A percentile compares a stretch with the other conserved stretches of the same genome.
These are phyloP conservation scores for Geopemphigus sp. DNA, from an alignment of 1,140 invertebrate species.

Conservation along the genomic window DNA sequence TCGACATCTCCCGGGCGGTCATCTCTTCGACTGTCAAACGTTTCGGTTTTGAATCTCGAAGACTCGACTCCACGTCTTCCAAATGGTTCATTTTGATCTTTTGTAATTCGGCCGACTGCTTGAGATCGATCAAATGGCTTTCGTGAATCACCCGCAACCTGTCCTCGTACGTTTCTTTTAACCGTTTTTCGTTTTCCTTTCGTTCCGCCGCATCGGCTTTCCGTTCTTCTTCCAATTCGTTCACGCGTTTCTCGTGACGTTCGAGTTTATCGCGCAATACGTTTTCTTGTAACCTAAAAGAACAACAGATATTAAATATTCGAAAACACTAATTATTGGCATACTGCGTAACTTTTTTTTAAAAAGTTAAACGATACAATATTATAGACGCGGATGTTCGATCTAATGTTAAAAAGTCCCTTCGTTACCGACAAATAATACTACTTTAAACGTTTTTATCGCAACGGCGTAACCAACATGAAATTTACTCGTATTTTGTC, in stretches of 20 bases:
- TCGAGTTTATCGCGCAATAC: slow-evolving; percentile 15
- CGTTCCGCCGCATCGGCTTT: slow-evolving; percentile 12
- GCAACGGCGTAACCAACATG: background rate
- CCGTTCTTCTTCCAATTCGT: slow-evolving; percentile 22
- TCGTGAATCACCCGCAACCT: slow-evolving; percentile 21
- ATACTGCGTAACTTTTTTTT: no score
- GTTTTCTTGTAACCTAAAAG: slow-evolving; percentile 26
- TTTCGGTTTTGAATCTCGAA: slow-evolving; percentile 19
- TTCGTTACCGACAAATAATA: no score
- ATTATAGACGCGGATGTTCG: no score
- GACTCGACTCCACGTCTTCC: slow-evolving; percentile 7
- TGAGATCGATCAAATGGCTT: slow-evolving; percentile 36
- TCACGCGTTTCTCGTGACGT: background rate
- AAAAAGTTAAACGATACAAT: no score
- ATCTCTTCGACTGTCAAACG: slow-evolving; percentile 24
- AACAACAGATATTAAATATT: no score
- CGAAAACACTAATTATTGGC: no score
- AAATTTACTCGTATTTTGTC: slow-evolving; percentile 35
- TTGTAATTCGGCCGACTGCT: slow-evolving; percentile 16
- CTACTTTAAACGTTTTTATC: no score
- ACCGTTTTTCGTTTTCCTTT: slow-evolving; percentile 32
- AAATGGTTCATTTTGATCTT: slow-evolving; percentile 37
- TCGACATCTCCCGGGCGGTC: slow-evolving; percentile 36
- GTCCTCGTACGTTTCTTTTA: slow-evolving; percentile 31
- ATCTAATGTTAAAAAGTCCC: no score